Evolutionary conservation across 2,797 vertebrate species (phyloP), one percentile per base, ranked within the genome.

Genomic region (Thunnus albacares): DNA sequence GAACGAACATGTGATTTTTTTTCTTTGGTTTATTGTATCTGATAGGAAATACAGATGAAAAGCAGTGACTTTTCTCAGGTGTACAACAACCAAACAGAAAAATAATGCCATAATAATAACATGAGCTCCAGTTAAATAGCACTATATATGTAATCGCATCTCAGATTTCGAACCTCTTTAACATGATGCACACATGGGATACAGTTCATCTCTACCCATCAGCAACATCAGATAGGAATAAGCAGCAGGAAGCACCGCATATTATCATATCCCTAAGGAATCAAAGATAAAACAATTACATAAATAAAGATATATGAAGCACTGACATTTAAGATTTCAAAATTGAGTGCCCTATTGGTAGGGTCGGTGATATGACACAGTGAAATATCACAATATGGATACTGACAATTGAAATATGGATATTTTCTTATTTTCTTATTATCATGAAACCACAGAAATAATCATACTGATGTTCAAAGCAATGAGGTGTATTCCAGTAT

Each of bases 1-100:
- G 33, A 45, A 73, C 65, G 85, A 75, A 82, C n/a, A 72, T 12
- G 17, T 26, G 1, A 11, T 41, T 68, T 43, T 61, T 75, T 26
- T 53, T 6, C 51, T 74, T 65, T 47, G 15, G 64, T 59, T 38
- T 62, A 14, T 43, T 65, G n/a, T 4, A 61, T 65, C 17, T 33
- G 18, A 53, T n/a, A 18, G 26, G 52, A 82, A 64, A 60, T 41
- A 60, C 28, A 35, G 62, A 53, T 67, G 6, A 41, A 43, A 64
- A 77, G 63, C 18, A 24, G 20, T 30, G 28, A 30, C 28, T 47
- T 47, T 33, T 64, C 10, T 65, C 4, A 51, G 10, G 11, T 72
- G 4, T n/a, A 57, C 41, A 67, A 56, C 9, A 57, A 52, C 18
- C 17, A 26, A 15, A 41, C 38, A 45, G 4, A 61, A 58, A 41